These are phyloP conservation scores for Acronicta psi DNA, from an alignment of 2,888 invertebrate species.

Conservation along the genomic window DNA sequence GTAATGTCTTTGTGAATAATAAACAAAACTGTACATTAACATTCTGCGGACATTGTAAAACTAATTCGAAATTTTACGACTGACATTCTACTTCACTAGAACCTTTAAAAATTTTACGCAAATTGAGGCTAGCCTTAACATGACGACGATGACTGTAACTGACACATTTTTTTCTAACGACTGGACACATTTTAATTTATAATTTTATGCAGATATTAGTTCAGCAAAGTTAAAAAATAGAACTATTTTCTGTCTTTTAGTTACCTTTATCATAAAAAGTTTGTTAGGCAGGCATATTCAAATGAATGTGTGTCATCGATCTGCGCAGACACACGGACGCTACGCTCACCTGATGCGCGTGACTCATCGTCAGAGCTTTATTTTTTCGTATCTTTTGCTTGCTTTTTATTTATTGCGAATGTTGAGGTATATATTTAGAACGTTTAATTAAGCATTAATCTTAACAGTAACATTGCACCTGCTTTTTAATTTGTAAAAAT, in stretches of 20 bases:
- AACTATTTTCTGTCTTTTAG: too few species aligned
- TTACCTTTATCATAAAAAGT: constrained; percentile 7
- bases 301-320: constrained; percentile 49
- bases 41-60: constrained; percentile 43
- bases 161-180: constrained; percentile 1
- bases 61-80: constrained; percentile 28
- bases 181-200: too few species aligned
- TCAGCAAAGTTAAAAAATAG: too few species aligned
- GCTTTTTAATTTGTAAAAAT: constrained; percentile 4
- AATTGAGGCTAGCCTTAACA: constrained; percentile 22
- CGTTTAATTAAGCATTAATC: constrained; percentile 33
- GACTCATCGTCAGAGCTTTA: constrained; percentile 55
- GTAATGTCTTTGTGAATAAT: constrained; percentile 9
- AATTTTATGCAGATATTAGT: too few species aligned
- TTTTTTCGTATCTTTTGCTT: constrained; percentile 32
- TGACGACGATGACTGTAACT: constrained; percentile 10
- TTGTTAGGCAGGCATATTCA: constrained; percentile 9
- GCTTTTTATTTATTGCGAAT: constrained; percentile 24
- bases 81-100: constrained; percentile 23
- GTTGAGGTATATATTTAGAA: constrained; percentile 21
- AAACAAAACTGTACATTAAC: constrained; percentile 23
- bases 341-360: constrained; percentile 60
- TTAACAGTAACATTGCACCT: constrained; percentile 20
- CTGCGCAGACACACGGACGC: constrained; percentile 59
- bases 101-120: constrained; percentile 26